Base-by-base conservation (phyloP, 2,797 vertebrate species). In the Phoebastria nigripes region DNA sequence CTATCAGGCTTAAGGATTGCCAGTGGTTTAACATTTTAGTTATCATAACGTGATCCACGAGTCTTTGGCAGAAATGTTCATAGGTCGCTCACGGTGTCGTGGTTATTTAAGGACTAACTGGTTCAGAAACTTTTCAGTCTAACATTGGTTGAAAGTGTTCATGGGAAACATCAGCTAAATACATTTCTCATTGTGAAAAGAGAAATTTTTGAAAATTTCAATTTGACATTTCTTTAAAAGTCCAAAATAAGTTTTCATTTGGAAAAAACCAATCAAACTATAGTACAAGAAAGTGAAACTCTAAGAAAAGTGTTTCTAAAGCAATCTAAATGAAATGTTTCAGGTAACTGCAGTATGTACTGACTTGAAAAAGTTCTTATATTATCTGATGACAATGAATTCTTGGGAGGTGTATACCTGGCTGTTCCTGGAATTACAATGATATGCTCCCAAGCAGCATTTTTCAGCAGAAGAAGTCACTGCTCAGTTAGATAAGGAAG, bases 1-100 rank as follows among this genome's bases (percentile, higher is more conserved):
- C 25, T 13, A 3, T 24, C 31, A 44, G 47, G 16, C 9, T 55
- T 41, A 22, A 59, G 35, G 80, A 19, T 29, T 1, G 0, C 15
- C 46, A 20, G 18, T 6, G 41, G 42, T 42, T 91, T 61, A 54
- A 46, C 11, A 19, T 77, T 58, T 65, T 21, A 73, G 33, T 67
- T 26, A 21, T n/a, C 15, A 5, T 3, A 8, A 20, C 0, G 10
- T 46, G 29, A 41, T 14, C 33, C 33, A 3, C 1, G 12, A 44
- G 25, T 31, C 26, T 55, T 26, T 2, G 3, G 13, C 4, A 35
- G 44, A 11, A 55, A 44, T 2, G 15, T 17, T 31, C 35, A 4
- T 0, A 24, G 35, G 37, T 12, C 0, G 2, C 63, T 54, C 33
- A 21, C 7, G 44, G 20, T 55, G 15, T 8, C 25, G 4, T 6